Conservation (phyloP, 2,888 invertebrate genomes). For the Eupithecia abbreviata region DNA sequence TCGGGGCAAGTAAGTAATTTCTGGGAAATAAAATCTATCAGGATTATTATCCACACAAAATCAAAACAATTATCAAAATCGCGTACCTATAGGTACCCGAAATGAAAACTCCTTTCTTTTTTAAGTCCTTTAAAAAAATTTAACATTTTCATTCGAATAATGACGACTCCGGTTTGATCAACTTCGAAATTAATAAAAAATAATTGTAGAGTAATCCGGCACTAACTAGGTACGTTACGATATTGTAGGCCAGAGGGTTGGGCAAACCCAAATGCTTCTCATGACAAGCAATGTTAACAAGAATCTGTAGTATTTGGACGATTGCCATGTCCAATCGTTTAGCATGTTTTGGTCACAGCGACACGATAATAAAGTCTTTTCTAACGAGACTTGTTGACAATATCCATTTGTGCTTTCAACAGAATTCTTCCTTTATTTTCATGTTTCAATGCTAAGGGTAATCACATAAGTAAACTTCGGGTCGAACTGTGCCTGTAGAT, state of each 20-base stretch:
- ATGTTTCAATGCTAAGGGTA: slow-evolving; percentile 63
- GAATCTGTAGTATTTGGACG: slow-evolving; percentile 38
- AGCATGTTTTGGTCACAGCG: slow-evolving; percentile 49
- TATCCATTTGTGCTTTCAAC: slow-evolving; percentile 45
- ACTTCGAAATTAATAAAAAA: too few relatives aligned
- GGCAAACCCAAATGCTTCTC: slow-evolving; percentile 17
- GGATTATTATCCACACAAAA: background rate
- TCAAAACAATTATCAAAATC: background rate
- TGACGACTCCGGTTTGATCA: background rate
- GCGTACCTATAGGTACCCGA: too few relatives aligned
- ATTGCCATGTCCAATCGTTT: slow-evolving; percentile 51
- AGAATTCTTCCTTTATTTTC: slow-evolving; percentile 57
- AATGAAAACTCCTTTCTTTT: too few relatives aligned
- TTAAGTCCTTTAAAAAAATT: background rate
- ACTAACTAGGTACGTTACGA: background rate
- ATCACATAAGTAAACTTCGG: slow-evolving; percentile 21
- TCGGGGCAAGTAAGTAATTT: too few relatives aligned
- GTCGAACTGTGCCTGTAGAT: slow-evolving; percentile 16
- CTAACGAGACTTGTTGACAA: slow-evolving; percentile 47
- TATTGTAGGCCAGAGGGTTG: background rate
- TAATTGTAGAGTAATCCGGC: background rate
- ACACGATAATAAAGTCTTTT: slow-evolving; percentile 33
- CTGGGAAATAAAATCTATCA: background rate
- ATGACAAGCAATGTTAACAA: slow-evolving; percentile 31
- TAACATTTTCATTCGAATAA: background rate